Evolutionary conservation across 2,113 vertebrate genomes (phyloP).

Genomic region (Sardina pilchardus): DNA sequence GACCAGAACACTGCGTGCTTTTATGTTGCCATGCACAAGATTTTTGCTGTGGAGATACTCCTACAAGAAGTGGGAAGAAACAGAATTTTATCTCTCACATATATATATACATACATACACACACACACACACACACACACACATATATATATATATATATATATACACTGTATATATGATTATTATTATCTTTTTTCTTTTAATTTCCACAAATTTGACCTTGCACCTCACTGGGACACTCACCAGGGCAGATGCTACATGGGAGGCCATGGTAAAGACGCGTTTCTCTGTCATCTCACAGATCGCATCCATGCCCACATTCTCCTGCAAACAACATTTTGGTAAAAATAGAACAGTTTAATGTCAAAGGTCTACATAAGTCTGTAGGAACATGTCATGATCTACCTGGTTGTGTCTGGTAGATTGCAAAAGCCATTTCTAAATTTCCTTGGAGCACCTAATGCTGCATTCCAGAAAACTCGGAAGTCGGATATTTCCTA

Average conservation of each 20-base stretch:
- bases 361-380: too few species aligned
- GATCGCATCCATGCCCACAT: slow-evolving; percentile 47
- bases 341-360: background rate
- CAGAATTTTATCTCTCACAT: too few species aligned
- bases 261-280: slow-evolving; percentile 72
- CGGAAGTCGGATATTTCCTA: too few species aligned
- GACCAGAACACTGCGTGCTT: slow-evolving; percentile 85
- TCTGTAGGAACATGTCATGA: background rate
- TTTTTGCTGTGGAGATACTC: slow-evolving; percentile 84
- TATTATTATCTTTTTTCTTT: too few species aligned
- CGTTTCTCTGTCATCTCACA: slow-evolving; percentile 71
- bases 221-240: slow-evolving; percentile 35
- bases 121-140: too few species aligned
- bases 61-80: slow-evolving; percentile 56
- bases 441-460: background rate
- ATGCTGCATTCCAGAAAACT: too few species aligned
- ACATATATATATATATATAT: too few species aligned
- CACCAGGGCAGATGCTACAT: slow-evolving; percentile 75
- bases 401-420: background rate
- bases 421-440: background rate
- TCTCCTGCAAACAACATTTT: slow-evolving; percentile 55
- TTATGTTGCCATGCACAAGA: slow-evolving; percentile 84
- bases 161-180: too few species aligned
- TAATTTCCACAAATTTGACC: background rate
- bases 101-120: too few species aligned